Evolutionary conservation across 2,888 invertebrate species (phyloP).

Genomic region (Hydropsyche betteni): DNA sequence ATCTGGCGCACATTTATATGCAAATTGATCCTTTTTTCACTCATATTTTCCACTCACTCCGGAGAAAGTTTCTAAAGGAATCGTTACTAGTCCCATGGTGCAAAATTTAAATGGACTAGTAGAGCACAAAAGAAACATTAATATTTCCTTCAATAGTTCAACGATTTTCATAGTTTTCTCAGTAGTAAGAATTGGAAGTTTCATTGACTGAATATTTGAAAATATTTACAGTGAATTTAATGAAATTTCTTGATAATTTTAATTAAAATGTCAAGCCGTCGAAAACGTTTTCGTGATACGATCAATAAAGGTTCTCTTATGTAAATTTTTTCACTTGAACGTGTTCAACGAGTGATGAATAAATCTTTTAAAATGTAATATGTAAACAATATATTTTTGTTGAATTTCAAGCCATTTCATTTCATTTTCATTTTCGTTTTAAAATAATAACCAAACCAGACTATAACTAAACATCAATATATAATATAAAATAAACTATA

Average conservation of each 20-base stretch:
- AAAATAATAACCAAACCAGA: too few species aligned
- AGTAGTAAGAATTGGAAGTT: conserved; percentile 39
- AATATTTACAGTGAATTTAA: conserved; percentile 9
- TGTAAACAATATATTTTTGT: too few species aligned
- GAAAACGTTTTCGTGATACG: too few species aligned
- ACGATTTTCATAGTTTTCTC: conserved; percentile 31
- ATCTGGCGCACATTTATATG: neutral
- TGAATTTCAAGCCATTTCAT: too few species aligned
- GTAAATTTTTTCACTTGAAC: too few species aligned
- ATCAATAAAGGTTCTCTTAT: too few species aligned
- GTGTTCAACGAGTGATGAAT: too few species aligned
- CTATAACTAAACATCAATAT: too few species aligned
- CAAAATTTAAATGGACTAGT: conserved; percentile 30
- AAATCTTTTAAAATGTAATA: too few species aligned
- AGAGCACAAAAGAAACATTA: conserved; percentile 38
- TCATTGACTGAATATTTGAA: conserved; percentile 21
- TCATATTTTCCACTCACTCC: conserved; percentile 31
- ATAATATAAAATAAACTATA: too few species aligned
- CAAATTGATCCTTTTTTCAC: neutral
- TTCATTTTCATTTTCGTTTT: too few species aligned
- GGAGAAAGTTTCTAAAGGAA: conserved; percentile 40
- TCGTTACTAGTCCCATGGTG: conserved; percentile 32
- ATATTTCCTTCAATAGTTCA: conserved; percentile 34
- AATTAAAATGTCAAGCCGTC: neutral
- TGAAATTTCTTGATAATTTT: neutral